Conservation (phyloP, 2,797 vertebrate genomes). For the Limnodromus scolopaceus region DNA sequence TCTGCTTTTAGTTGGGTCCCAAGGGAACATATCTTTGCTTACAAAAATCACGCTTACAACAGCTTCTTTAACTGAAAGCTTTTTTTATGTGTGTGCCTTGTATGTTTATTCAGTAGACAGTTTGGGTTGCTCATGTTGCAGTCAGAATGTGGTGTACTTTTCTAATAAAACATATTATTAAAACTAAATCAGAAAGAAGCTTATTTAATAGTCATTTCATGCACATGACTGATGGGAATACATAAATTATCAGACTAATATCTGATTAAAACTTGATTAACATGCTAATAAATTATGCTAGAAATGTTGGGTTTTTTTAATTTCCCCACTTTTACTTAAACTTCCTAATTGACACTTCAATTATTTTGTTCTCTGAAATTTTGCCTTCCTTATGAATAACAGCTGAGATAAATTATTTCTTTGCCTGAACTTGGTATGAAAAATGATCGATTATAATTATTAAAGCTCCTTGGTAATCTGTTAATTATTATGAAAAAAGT, state of each 20-base stretch:
- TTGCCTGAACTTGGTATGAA: constrained; percentile 33
- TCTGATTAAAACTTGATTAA: constrained; percentile 69
- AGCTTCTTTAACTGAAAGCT: constrained; percentile 58
- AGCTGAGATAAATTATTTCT: constrained; percentile 60
- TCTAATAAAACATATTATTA: constrained; percentile 59
- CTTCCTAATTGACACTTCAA: constrained; percentile 71
- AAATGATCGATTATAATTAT: constrained; percentile 60
- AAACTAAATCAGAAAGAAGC: constrained; percentile 47
- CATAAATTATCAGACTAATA: constrained; percentile 50
- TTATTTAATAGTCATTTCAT: constrained; percentile 53
- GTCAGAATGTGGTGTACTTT: constrained; percentile 28
- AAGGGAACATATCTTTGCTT: constrained; percentile 38
- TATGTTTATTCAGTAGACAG: constrained; percentile 53
- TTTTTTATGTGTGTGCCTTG: constrained; percentile 4
- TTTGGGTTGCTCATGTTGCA: constrained; percentile 54
- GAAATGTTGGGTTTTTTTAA: constrained; percentile 48
- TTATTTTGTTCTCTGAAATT: constrained; percentile 59
- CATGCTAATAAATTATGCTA: constrained; percentile 69
- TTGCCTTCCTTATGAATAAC: constrained; percentile 54
- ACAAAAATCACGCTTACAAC: constrained; percentile 29
- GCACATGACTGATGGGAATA: constrained; percentile 49
- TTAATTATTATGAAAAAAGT: constrained; percentile 51
- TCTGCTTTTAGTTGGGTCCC: constrained; percentile 56
- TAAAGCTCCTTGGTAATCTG: constrained; percentile 49
- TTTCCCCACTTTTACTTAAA: constrained; percentile 63